Percentiles rank a stretch among this genome's conserved stretches.
These are phyloP conservation scores for Stegodyphus mimosarum DNA, from an alignment of 1,140 invertebrate genomes.

Conservation along the genomic window DNA sequence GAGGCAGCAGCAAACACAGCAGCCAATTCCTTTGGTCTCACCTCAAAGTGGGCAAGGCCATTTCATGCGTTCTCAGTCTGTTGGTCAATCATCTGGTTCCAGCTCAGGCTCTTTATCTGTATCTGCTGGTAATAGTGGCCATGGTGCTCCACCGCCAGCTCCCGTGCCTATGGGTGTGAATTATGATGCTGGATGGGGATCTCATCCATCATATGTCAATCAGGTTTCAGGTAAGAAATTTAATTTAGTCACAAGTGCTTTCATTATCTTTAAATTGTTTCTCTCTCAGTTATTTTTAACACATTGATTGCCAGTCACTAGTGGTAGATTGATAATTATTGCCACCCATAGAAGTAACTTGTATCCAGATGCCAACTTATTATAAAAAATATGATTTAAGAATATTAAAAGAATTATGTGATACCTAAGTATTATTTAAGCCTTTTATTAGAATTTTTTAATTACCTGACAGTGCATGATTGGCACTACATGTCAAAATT, in stretches of 20 bases:
- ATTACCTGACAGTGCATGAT: too few relatives aligned
- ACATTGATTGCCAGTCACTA: too few relatives aligned
- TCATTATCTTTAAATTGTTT: background rate
- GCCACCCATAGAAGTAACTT: too few relatives aligned
- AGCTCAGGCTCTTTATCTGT: background rate
- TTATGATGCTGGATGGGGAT: conserved; percentile 65
- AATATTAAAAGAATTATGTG: too few relatives aligned
- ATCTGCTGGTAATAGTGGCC: background rate
- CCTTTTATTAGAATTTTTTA: too few relatives aligned
- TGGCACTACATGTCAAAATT: too few relatives aligned
- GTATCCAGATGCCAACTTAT: too few relatives aligned
- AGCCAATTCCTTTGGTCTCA: conserved; percentile 15
- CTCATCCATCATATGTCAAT: conserved; percentile 66
- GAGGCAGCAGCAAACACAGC: conserved; percentile 62
- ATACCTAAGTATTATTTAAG: too few relatives aligned
- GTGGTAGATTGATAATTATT: too few relatives aligned
- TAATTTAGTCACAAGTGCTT: background rate
- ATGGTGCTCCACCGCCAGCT: conserved; percentile 13
- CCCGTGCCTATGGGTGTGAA: conserved; percentile 65
- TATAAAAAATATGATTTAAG: too few relatives aligned
- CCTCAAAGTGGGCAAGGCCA: conserved; percentile 4
- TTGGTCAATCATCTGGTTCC: conserved; percentile 26
- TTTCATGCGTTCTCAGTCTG: conserved; percentile 53
- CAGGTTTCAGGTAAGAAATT: conserved; percentile 64
- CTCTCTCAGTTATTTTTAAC: too few relatives aligned